phyloP scores from a whole-genome alignment of 64 coral and sea anemone species.

The Montipora sp. region DNA sequence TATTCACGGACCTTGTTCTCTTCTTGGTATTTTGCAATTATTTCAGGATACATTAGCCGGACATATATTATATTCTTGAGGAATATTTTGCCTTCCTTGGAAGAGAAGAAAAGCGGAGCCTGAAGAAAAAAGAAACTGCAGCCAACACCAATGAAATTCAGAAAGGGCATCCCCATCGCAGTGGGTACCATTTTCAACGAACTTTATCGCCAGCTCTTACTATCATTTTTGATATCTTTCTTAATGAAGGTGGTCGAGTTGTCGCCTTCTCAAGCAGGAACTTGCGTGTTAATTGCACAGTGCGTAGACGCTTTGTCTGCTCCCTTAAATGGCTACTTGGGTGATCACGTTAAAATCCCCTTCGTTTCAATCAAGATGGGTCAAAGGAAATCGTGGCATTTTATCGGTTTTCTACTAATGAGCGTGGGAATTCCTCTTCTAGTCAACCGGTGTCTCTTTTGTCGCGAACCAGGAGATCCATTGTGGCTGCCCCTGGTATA shows the following conservation, averaged over 20 bases:
- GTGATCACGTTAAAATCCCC: slow-evolving; percentile 5
- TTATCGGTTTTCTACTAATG: neutral
- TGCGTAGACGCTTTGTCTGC: neutral
- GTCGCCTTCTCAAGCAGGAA: neutral
- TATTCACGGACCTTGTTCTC: no score
- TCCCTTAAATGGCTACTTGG: neutral
- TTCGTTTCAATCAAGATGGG: slow-evolving; percentile 6
- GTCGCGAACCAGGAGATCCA: neutral
- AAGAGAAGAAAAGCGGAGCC: no score
- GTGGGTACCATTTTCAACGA: slow-evolving; percentile 28
- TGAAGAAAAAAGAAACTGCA: no score
- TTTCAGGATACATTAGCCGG: no score
- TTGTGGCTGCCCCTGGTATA: neutral
- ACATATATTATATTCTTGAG: no score
- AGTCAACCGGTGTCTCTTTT: neutral
- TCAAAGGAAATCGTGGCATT: slow-evolving; percentile 11
- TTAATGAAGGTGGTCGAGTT: neutral
- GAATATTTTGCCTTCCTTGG: no score
- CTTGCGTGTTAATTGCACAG: neutral
- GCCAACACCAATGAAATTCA: neutral
- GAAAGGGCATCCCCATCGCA: neutral
- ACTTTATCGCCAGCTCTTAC: neutral
- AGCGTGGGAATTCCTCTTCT: neutral
- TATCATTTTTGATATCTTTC: slow-evolving; percentile 2
- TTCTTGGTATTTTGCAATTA: no score